Evolutionary conservation across 2,888 invertebrate genomes (phyloP), one percentile per base, ranked within the genome.

Genomic region (Conus canariensis): DNA sequence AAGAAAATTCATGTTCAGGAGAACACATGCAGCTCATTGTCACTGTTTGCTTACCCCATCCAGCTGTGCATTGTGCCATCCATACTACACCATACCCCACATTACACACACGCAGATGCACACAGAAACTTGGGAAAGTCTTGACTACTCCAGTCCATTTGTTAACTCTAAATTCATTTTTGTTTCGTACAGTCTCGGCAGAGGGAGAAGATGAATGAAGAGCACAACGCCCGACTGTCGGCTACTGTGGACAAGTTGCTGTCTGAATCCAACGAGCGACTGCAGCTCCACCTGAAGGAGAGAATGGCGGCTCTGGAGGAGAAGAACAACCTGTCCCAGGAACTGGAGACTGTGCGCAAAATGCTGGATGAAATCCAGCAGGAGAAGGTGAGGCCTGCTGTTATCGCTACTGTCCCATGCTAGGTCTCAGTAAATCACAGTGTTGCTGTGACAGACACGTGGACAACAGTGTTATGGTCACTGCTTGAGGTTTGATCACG

Each of bases 281-380:
- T 99, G 94, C 99, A 99, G 97, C 98, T 99, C 30, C 99, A 99
- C 97, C 97, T 99, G 85, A 99, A 99, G 96, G 99, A 99, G 96
- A 97, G 99, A 90, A 99, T 98, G 99, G 96, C 94, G 86, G 98
- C 99, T 0, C 97, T 99, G 64, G 99, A 99, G 96, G 99, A 99
- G 96, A 99, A 99, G 97, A 99, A 99, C 96, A 98, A 98, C 4
- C 97, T 99, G 22, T 99, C 98, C 0, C 99, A 99, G 95, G 99
- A 99, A 96, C 96, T 99, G 95, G 99, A 99, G 95, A 98, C 98
- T 96, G 98, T 98, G 0, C 90, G 97, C 98, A 99, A 99, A 96
- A 97, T 98, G 85, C 94, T 97, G 88, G 97, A 97, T 92, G 97
- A 97, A 92, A 96, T 96, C 58, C 96, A 96, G 92, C 93, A 95